These are phyloP conservation scores for Martes flavigula DNA, from an alignment of 2,797 vertebrate genomes.

Conservation along the genomic window DNA sequence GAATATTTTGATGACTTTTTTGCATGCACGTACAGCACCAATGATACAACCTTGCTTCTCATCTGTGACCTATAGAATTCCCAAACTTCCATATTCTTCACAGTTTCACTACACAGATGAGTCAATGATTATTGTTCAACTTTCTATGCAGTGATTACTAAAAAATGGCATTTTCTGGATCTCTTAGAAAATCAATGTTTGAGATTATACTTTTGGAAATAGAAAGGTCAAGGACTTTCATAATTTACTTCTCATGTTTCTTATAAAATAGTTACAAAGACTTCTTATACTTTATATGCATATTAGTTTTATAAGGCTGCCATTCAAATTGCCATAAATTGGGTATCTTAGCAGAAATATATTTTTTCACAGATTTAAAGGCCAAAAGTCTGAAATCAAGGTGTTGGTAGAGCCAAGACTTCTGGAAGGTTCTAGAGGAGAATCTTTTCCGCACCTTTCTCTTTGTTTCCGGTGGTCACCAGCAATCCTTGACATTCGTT, in stretches of 20 bases:
- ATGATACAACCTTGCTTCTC: neutral
- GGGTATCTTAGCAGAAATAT: neutral
- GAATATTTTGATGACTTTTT: neutral
- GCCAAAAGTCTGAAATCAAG: neutral
- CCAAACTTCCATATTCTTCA: neutral
- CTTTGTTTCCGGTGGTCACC: too few relatives aligned
- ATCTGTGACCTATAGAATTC: neutral
- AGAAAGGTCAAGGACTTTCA: conserved; percentile 34
- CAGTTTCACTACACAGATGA: neutral
- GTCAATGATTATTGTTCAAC: neutral
- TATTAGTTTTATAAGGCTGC: neutral
- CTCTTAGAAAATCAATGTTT: conserved; percentile 26
- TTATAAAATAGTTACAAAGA: neutral
- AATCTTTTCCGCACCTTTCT: neutral
- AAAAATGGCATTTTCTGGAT: conserved; percentile 14
- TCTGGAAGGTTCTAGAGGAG: neutral
- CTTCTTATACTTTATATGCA: neutral
- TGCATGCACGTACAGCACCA: accelerated
- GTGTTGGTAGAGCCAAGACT: neutral
- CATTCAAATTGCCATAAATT: neutral
- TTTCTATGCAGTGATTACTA: neutral
- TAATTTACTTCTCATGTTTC: neutral
- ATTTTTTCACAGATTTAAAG: neutral
- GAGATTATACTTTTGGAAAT: neutral
- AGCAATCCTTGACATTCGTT: neutral